Percentiles rank a stretch among this genome's conserved stretches.
Conservation (phyloP, 1,140 invertebrate genomes). For the Polyergus mexicanus region DNA sequence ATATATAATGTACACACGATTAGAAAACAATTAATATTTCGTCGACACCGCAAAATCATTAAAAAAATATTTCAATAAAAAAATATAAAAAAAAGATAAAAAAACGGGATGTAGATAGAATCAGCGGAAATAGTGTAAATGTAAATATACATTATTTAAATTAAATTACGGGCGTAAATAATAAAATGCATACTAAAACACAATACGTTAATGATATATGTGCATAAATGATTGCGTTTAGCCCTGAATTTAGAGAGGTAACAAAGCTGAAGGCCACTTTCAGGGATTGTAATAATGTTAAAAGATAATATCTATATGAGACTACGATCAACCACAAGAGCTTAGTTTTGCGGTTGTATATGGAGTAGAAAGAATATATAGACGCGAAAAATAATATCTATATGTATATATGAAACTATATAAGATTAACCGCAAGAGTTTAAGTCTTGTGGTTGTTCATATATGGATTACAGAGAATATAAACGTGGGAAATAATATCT, state of each 20-base stretch:
- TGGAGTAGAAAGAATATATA: not conserved
- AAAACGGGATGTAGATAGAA: not conserved
- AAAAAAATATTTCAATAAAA: not conserved
- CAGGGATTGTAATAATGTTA: not conserved
- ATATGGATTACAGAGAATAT: not conserved
- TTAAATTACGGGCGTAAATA: not conserved
- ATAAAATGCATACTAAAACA: not conserved
- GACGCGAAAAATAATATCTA: not conserved
- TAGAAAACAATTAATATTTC: not conserved
- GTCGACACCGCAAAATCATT: not conserved
- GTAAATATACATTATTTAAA: not conserved
- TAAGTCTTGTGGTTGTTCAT: not conserved
- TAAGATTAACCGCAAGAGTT: not conserved
- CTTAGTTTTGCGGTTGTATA: not conserved
- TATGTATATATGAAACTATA: not conserved
- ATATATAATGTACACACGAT: not conserved
- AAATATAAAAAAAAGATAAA: not conserved
- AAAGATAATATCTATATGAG: slow-evolving; percentile 8
- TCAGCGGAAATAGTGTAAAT: not conserved
- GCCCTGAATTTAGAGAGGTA: slow-evolving; percentile 41
- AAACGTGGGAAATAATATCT: too few relatives aligned
- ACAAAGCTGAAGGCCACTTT: slow-evolving; percentile 2
- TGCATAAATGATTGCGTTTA: not conserved
- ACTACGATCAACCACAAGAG: not conserved
- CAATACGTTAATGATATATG: not conserved